Evolutionary conservation across 2,113 vertebrate species (phyloP).

Genomic region (Madoqua kirkii): DNA sequence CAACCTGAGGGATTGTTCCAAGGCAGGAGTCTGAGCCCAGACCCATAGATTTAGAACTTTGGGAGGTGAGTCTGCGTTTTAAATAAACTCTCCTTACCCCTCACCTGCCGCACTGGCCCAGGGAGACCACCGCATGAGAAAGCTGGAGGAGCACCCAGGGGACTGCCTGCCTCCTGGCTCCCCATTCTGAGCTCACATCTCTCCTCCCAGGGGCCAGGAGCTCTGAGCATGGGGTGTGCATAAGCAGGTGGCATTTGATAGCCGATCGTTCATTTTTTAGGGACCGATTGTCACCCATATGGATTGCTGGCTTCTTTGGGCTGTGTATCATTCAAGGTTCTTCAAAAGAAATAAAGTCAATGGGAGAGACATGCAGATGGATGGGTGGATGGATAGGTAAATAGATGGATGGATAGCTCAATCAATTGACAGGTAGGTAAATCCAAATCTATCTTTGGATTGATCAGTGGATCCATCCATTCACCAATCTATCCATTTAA

Average conservation of each 20-base stretch:
- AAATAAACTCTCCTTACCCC: not conserved
- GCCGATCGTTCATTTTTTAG: not conserved
- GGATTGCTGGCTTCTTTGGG: not conserved
- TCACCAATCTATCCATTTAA: not conserved
- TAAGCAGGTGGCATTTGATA: not conserved
- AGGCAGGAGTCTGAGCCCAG: not conserved
- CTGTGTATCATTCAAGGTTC: not conserved
- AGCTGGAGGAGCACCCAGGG: not conserved
- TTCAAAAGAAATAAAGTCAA: not conserved
- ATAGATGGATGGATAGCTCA: not conserved
- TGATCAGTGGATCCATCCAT: not conserved
- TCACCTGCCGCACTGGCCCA: accelerated
- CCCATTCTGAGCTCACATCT: not conserved
- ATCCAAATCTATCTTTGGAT: not conserved
- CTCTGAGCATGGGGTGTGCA: not conserved
- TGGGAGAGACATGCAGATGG: not conserved
- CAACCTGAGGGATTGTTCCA: not conserved
- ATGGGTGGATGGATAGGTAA: not conserved
- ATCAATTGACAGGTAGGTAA: not conserved
- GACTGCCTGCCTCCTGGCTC: not conserved
- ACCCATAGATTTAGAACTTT: not conserved
- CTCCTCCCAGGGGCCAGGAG: not conserved
- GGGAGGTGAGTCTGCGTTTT: not conserved
- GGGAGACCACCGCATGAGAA: not conserved
- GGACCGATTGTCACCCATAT: not conserved